These are phyloP conservation scores for Psephotus haematonotus DNA, from an alignment of 2,113 vertebrate genomes.

Conservation along the genomic window DNA sequence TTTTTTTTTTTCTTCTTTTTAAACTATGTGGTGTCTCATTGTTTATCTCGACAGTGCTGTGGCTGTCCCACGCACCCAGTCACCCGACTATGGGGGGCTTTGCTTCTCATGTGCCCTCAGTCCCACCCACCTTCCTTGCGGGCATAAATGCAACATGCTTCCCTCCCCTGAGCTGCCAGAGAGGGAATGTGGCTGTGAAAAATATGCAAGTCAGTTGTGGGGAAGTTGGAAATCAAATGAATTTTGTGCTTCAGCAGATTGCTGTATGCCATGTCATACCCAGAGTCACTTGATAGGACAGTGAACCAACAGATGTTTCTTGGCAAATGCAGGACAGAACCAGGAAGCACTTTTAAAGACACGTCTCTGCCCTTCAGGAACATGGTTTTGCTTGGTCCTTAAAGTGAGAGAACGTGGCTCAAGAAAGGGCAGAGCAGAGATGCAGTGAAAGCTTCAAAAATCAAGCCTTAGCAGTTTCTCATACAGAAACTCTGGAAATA, in stretches of 20 bases:
- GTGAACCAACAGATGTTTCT: not conserved
- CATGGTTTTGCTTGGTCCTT: not conserved
- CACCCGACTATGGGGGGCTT: not conserved
- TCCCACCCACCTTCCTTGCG: not conserved
- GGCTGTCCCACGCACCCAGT: not conserved
- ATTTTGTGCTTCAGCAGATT: not conserved
- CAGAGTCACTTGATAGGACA: not conserved
- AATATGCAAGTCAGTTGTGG: not conserved
- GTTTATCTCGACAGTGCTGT: not conserved
- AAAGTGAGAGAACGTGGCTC: not conserved
- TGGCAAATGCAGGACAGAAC: not conserved
- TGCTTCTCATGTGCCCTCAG: not conserved
- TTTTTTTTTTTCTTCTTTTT: not conserved
- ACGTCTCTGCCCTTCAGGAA: not conserved
- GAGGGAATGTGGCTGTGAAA: not conserved
- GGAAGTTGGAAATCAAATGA: not conserved
- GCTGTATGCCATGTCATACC: not conserved
- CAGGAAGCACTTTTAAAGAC: not conserved
- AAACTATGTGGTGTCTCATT: not conserved
- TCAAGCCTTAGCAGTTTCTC: not conserved
- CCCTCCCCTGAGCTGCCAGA: rapidly evolving
- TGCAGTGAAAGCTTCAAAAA: not conserved
- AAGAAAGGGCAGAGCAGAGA: not conserved
- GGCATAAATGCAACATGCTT: not conserved
- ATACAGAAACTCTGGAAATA: not conserved